A percentile compares a stretch with the other conserved stretches of the same genome.
Conservation (phyloP, 2,888 invertebrate genomes). For the Diaphora mendica region DNA sequence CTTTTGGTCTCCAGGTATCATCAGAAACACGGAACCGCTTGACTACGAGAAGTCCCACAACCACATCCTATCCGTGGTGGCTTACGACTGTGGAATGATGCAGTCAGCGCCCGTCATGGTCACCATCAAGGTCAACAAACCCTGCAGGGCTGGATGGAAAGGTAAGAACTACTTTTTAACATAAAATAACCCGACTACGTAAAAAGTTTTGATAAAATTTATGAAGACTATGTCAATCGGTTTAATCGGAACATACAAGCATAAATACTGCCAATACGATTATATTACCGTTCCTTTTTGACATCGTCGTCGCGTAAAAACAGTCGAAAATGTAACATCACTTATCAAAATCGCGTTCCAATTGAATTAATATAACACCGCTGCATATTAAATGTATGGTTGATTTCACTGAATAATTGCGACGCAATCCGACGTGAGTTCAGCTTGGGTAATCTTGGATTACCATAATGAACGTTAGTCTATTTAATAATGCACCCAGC, state of each 20-base stretch:
- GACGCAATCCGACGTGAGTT: not conserved
- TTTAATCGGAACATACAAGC: too few species aligned
- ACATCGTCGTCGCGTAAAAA: too few species aligned
- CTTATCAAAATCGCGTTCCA: not conserved
- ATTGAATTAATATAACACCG: not conserved
- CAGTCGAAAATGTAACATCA: not conserved
- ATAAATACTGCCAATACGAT: too few species aligned
- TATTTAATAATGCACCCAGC: constrained; percentile 16
- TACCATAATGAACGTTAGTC: constrained; percentile 6
- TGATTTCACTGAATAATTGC: not conserved
- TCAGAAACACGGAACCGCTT: constrained; percentile 96
- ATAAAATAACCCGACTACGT: too few species aligned
- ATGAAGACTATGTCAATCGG: too few species aligned
- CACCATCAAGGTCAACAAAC: constrained; percentile 96
- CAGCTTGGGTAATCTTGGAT: constrained; percentile 1
- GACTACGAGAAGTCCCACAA: constrained; percentile 97
- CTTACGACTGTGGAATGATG: constrained; percentile 99
- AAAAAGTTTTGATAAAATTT: too few species aligned
- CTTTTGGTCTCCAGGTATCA: constrained; percentile 85
- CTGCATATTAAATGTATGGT: not conserved
- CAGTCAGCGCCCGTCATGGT: constrained; percentile 97
- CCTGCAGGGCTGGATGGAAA: constrained; percentile 92
- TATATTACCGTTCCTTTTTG: too few species aligned
- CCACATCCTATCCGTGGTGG: constrained; percentile 98
- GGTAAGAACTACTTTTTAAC: constrained; percentile 76